phyloP scores from a whole-genome alignment of 2,797 vertebrate genomes.

The Acestrorhynchus altus region DNA sequence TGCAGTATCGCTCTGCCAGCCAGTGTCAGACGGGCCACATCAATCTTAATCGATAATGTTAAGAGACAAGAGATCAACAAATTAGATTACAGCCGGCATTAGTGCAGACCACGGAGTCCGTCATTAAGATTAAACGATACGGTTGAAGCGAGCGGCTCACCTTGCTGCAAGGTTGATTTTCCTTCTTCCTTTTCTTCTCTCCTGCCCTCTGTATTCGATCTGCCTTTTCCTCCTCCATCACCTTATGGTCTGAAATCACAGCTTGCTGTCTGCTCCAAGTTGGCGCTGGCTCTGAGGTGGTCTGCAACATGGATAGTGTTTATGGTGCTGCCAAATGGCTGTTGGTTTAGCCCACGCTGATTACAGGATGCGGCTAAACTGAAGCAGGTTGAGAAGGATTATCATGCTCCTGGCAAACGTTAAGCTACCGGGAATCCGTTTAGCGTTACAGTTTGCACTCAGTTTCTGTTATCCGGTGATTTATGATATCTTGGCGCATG shows the following conservation, averaged over 20 bases:
- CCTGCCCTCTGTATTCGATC: neutral
- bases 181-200: neutral
- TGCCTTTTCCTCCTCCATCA: no score
- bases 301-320: neutral
- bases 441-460: neutral
- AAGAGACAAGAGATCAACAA: slow-evolving; percentile 41
- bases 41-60: slow-evolving; percentile 35
- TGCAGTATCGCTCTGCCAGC: neutral
- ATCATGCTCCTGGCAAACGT: neutral
- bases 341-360: neutral
- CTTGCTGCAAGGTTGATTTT: slow-evolving; percentile 25
- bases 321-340: neutral
- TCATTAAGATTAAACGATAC: slow-evolving; percentile 40
- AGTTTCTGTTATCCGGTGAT: no score
- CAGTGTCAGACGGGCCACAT: slow-evolving; percentile 8
- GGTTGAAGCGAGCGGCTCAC: slow-evolving; percentile 1
- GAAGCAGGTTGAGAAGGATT: neutral
- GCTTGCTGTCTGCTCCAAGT: neutral
- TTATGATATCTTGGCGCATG: no score
- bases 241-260: neutral
- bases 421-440: neutral
- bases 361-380: neutral
- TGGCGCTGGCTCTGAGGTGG: neutral
- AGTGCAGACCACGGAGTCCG: slow-evolving; percentile 16
- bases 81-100: slow-evolving; percentile 39